Percentiles rank a stretch among this genome's conserved stretches.
Conservation (phyloP, 2,113 vertebrate genomes). For the Scatophagus argus region DNA sequence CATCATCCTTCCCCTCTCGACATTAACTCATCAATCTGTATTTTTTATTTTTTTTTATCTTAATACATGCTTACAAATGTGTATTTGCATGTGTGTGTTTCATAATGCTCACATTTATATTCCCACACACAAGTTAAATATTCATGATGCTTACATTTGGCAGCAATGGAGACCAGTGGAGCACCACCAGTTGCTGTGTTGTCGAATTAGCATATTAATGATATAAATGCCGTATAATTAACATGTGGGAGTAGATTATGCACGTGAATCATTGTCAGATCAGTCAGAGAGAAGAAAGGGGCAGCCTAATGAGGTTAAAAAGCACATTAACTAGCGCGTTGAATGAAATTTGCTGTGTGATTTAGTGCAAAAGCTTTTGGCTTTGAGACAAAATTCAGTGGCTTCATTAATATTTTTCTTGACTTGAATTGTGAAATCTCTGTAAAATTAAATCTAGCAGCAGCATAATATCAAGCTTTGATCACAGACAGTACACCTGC, state of each 20-base stretch:
- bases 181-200: slow-evolving; percentile 57
- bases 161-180: slow-evolving; percentile 47
- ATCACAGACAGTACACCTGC: slow-evolving; percentile 5
- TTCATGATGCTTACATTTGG: slow-evolving; percentile 77
- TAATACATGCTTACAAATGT: slow-evolving; percentile 10
- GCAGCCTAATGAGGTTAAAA: slow-evolving; percentile 74
- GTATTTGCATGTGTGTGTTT: slow-evolving; percentile 20
- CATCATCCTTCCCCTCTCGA: neutral
- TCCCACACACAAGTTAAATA: slow-evolving; percentile 68
- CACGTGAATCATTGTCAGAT: slow-evolving; percentile 70
- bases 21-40: slow-evolving; percentile 10
- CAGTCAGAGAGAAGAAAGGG: slow-evolving; percentile 63
- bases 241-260: slow-evolving; percentile 73
- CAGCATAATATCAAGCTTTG: slow-evolving; percentile 23
- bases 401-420: neutral
- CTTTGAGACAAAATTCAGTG: neutral
- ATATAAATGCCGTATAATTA: slow-evolving; percentile 81
- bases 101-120: slow-evolving; percentile 26
- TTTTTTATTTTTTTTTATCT: neutral
- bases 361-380: slow-evolving; percentile 11
- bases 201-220: slow-evolving; percentile 83
- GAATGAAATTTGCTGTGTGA: slow-evolving; percentile 36
- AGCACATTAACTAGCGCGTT: slow-evolving; percentile 52
- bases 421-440: neutral
- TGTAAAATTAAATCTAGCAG: slow-evolving; percentile 13